Evolutionary conservation across 2,797 vertebrate genomes (phyloP).

Genomic region (Danio aesculapii): DNA sequence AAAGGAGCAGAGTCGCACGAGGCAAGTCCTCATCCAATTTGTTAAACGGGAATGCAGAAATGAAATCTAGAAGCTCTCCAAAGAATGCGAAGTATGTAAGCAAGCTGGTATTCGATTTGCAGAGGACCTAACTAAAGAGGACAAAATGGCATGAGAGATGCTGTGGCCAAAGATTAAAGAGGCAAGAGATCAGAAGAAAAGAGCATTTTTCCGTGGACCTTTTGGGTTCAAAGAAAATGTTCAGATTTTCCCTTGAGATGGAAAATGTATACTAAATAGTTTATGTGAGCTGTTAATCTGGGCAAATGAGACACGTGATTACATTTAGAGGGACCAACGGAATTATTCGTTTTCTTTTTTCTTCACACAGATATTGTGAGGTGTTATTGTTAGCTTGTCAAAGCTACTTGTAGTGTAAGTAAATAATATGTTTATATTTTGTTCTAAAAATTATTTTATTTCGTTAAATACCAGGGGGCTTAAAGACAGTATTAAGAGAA

Average conservation of each 20-base stretch:
- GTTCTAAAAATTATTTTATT: too few species aligned
- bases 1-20: not conserved
- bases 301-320: not conserved
- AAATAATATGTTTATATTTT: too few species aligned
- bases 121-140: not conserved
- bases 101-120: not conserved
- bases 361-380: too few species aligned
- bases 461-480: too few species aligned
- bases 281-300: not conserved
- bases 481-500: too few species aligned
- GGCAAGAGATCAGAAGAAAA: not conserved
- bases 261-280: not conserved
- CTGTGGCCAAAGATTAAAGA: slow-evolving; percentile 8
- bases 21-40: not conserved
- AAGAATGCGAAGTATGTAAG: not conserved
- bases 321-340: not conserved
- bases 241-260: not conserved
- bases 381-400: too few species aligned
- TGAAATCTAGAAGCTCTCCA: not conserved
- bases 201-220: not conserved
- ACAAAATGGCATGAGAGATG: not conserved
- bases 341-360: too few species aligned
- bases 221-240: not conserved
- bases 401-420: too few species aligned
- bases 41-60: not conserved